Percentiles rank a stretch among this genome's conserved stretches.
Conservation (phyloP, 2,888 invertebrate species). For the Eupeodes luniger region DNA sequence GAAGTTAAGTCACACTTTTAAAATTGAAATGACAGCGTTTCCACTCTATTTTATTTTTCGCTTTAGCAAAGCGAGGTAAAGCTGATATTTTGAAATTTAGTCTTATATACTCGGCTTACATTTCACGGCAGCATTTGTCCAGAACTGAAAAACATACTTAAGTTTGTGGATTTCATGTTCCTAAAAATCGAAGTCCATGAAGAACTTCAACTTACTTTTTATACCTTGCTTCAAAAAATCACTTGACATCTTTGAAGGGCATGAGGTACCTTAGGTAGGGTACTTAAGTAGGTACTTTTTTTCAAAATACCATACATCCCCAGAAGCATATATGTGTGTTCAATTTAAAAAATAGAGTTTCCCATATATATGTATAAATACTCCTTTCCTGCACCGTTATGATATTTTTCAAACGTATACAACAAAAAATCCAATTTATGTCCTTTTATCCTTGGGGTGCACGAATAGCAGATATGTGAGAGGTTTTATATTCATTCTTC, state of each 20-base stretch:
- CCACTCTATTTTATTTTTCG: no score
- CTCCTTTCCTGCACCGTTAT: slow-evolving; percentile 38
- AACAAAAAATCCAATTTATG: slow-evolving; percentile 69
- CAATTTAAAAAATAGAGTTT: neutral
- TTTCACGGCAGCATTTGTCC: no score
- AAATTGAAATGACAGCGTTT: no score
- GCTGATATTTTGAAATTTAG: no score
- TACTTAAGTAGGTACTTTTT: neutral
- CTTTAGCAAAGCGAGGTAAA: no score
- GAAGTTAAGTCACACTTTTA: no score
- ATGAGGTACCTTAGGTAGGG: neutral
- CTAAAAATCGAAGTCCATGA: neutral
- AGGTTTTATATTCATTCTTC: slow-evolving; percentile 30
- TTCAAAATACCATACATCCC: neutral
- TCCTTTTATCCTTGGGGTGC: slow-evolving; percentile 55
- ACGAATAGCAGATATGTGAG: slow-evolving; percentile 23
- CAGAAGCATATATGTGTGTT: neutral
- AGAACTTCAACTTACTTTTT: neutral
- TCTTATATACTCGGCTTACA: no score
- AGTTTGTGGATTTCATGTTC: neutral
- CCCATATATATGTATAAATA: neutral
- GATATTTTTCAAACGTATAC: slow-evolving; percentile 56
- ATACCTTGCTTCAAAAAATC: neutral
- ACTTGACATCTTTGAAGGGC: neutral
- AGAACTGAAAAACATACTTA: no score